Conservation (phyloP, 2,113 vertebrate genomes). For the Toxotes jaculatrix region DNA sequence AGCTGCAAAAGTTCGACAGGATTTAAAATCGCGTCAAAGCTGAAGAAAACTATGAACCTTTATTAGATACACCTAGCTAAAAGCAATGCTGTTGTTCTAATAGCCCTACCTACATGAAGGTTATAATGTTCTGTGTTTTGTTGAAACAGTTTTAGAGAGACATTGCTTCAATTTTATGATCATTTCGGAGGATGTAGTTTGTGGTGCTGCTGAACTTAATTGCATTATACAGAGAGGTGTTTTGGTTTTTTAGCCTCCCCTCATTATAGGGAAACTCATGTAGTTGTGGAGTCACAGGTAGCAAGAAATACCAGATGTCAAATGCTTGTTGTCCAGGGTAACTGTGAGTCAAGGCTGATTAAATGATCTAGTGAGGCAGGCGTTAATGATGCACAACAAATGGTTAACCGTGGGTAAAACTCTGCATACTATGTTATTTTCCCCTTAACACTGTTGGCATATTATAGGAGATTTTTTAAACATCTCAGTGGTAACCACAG, state of each 20-base stretch:
- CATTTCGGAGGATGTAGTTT: background rate
- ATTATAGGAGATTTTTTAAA: no score
- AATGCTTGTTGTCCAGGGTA: conserved; percentile 51
- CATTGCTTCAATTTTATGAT: background rate
- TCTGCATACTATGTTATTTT: conserved; percentile 46
- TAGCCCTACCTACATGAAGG: background rate
- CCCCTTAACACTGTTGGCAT: conserved; percentile 12
- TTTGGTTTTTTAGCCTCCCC: background rate
- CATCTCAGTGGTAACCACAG: background rate
- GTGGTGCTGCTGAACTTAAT: background rate
- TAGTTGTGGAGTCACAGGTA: conserved; percentile 31
- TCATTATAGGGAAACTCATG: background rate
- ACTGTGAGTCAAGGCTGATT: conserved; percentile 45
- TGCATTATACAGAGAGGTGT: background rate
- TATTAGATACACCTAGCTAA: background rate
- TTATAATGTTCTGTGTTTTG: background rate
- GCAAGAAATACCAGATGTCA: conserved; percentile 48
- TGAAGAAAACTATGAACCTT: background rate
- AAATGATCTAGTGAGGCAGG: conserved; percentile 47
- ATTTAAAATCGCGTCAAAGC: background rate
- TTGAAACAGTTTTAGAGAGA: background rate
- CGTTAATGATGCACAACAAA: conserved; percentile 59
- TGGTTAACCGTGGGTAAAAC: conserved; percentile 48
- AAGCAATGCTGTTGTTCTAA: background rate
- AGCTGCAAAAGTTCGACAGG: background rate